Evolutionary conservation across 2,797 vertebrate species (phyloP).

Genomic region (Esox lucius): DNA sequence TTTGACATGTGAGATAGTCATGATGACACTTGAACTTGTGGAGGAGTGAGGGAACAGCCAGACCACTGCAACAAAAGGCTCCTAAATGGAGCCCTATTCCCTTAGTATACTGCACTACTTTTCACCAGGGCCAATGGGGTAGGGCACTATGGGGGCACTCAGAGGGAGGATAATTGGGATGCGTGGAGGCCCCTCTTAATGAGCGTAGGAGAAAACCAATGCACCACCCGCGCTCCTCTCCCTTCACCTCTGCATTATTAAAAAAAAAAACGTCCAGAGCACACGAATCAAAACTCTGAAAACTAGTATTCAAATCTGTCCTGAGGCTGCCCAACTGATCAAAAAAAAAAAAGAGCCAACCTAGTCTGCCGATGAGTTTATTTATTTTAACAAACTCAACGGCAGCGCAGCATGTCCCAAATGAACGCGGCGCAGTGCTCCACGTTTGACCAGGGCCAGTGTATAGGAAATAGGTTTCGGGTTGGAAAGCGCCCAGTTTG

Average conservation of each 20-base stretch:
- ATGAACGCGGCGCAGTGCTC: not conserved
- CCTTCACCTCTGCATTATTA: conserved; percentile 68
- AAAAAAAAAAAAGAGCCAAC: conserved; percentile 38
- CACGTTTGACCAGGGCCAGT: not conserved
- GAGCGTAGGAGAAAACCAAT: conserved; percentile 22
- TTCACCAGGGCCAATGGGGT: not conserved
- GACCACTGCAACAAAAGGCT: not conserved
- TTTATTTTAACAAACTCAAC: conserved; percentile 38
- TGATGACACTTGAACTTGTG: conserved; percentile 77
- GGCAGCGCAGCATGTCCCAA: not conserved
- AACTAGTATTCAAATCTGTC: conserved; percentile 57
- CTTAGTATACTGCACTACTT: not conserved
- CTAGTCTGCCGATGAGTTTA: conserved; percentile 52
- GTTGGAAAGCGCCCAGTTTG: not conserved
- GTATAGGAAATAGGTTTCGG: not conserved
- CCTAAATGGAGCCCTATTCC: not conserved
- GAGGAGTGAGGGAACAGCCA: conserved; percentile 17
- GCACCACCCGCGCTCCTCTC: conserved; percentile 45
- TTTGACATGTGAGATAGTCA: conserved; percentile 69
- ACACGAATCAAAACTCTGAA: not conserved
- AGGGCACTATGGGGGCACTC: not conserved
- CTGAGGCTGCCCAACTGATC: conserved; percentile 57
- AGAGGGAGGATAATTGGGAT: not conserved
- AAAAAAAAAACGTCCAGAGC: conserved; percentile 56
- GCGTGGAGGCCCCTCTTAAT: not conserved